Evolutionary conservation across 2,888 invertebrate genomes (phyloP), one percentile per base, ranked within the genome.

Genomic region (Sabellastarte sp.): DNA sequence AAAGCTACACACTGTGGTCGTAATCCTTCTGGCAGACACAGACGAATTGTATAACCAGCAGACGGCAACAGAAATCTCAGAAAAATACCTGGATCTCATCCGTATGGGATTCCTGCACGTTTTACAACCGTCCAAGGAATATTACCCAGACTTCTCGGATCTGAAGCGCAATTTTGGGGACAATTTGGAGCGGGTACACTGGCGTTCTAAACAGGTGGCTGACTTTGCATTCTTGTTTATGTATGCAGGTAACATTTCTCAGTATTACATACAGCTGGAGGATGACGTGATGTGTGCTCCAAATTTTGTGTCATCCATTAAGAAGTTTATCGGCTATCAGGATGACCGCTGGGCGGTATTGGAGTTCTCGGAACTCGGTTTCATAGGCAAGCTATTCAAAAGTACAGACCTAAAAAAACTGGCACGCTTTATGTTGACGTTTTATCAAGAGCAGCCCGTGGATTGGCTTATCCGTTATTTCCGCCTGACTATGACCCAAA

Each of bases 21-120:
- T 85, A 10, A 75, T 85, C 29, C 78, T 83, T 60, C 73, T 84
- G 59, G 80, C 81, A 3, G 84, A 85, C 68, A 70, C 73, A 0
- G 77, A 84, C 65, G 60, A 67, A 1, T 68, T 68, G 0, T 73
- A 73, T 66, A 77, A 77, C 59, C 20, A 59, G 1, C 58, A 63
- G 3, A 64, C 73, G 5, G 61, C 73, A 15, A 57, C 61, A 1
- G 59, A 63, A 1, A 63, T 81, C 1, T 55, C 59, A n/a, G 31
- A 52, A 3, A 71, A 65, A 30, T 78, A 72, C 66, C 60, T 63
- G 29, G 50, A 65, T 2, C 71, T 76, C 60, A 67, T 83, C 26
- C 70, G 79, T 26, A 67, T 71, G 2, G 84, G 84, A 26, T 79
- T 84, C 50, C 70, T 85, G 5, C 80, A 80, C 60, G 74, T 72